Base-by-base conservation (phyloP, 2,113 vertebrate species). In the Apteryx mantelli region DNA sequence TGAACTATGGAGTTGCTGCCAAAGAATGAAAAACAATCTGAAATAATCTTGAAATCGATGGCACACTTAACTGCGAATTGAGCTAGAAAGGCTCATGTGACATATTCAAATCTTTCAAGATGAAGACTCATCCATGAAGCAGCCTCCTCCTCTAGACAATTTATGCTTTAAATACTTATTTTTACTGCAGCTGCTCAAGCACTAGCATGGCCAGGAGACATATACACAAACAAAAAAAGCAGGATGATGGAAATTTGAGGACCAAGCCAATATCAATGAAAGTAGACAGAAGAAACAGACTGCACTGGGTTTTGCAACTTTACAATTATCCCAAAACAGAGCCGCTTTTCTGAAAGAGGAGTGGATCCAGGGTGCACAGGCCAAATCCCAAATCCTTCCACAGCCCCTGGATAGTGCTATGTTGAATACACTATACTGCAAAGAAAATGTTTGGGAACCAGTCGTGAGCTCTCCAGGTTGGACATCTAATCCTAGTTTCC, bases 101-200 rank as follows among this genome's bases (percentile, higher is more conserved):
- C 38, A 11, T 6, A 78, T 28, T 80, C 52, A 79, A 40, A 88
- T 34, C 42, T 52, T 77, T 68, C 69, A 93, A 44, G 64, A 55
- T 66, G 79, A 89, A 95, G 75, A 90, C 65, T 71, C 80, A 76
- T 44, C 88, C 89, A 61, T 56, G 61, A 93, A 90, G 78, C 73
- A 69, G 79, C 73, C 83, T 20, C 65, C 71, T 83, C 60, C 75
- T 68, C 75, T 15, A 69, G 25, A 17, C 60, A 40, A 56, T 90
- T 65, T 11, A 48, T 13, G 56, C 58, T 90, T 90, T 84, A 83
- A 86, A 86, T 28, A 68, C 46, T 8, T 50, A 36, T 74, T 95
- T 88, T 55, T 94, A 76, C 58, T 44, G 85, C 79, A 68, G 82
- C 30, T 78, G 36, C 60, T 88, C 48, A 18, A 92, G 52, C 2